Evolutionary conservation across 2,888 invertebrate species (phyloP).

Genomic region (Lysandra bellargus): DNA sequence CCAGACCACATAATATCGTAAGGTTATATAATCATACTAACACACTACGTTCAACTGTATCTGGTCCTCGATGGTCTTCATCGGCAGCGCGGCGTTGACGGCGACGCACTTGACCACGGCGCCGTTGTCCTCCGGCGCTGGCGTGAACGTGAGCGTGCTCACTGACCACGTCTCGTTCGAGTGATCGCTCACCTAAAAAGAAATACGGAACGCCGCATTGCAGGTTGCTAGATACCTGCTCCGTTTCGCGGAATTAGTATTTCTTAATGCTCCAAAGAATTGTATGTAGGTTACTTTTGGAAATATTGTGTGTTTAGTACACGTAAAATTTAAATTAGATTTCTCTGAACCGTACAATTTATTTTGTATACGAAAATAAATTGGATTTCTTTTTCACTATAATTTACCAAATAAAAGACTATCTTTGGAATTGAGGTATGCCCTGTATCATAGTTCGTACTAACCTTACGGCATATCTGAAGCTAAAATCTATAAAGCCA

Average conservation of each 20-base stretch:
- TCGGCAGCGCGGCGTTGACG: slow-evolving; percentile 88
- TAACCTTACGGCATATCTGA: too few relatives aligned
- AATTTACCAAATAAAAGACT: neutral
- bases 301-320: neutral
- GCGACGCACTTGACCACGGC: slow-evolving; percentile 91
- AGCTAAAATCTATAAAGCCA: too few relatives aligned
- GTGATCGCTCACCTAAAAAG: slow-evolving; percentile 79
- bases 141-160: slow-evolving; percentile 89
- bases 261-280: neutral
- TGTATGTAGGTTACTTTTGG: slow-evolving; percentile 2
- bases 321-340: neutral
- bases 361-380: neutral
- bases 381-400: neutral
- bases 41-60: slow-evolving; percentile 92
- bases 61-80: slow-evolving; percentile 88
- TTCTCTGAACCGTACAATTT: neutral
- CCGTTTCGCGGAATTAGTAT: slow-evolving; percentile 1
- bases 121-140: slow-evolving; percentile 89
- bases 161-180: slow-evolving; percentile 86
- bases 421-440: neutral
- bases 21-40: slow-evolving; percentile 79
- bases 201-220: slow-evolving; percentile 16
- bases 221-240: slow-evolving; percentile 8
- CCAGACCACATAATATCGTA: slow-evolving; percentile 43
- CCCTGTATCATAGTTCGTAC: too few relatives aligned